Evolutionary conservation across 2,888 invertebrate species (phyloP).

Genomic region (Apodemia zela): DNA sequence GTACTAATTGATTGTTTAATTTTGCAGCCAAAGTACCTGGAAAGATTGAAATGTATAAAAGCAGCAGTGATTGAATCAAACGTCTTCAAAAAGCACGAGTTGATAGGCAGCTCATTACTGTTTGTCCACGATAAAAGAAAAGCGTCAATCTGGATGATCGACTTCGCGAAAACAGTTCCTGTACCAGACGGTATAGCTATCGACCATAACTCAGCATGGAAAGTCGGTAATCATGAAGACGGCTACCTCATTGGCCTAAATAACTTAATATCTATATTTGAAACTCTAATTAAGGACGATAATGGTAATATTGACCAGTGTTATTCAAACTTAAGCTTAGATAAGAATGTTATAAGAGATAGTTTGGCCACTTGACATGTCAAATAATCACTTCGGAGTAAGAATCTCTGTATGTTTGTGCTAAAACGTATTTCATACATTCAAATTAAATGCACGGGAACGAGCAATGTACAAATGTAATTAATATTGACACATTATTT

Average conservation of each 20-base stretch:
- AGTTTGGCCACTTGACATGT: conserved; percentile 65
- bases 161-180: conserved; percentile 96
- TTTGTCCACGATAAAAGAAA: conserved; percentile 95
- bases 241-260: conserved; percentile 96
- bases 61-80: conserved; percentile 90
- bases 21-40: conserved; percentile 88
- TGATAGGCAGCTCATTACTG: conserved; percentile 95
- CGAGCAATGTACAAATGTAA: conserved; percentile 22
- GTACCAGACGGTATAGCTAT: conserved; percentile 87
- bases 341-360: conserved; percentile 61
- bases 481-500: conserved; percentile 17
- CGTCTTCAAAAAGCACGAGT: conserved; percentile 95
- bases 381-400: conserved; percentile 30
- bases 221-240: conserved; percentile 97
- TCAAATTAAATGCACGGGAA: conserved; percentile 11
- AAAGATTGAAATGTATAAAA: conserved; percentile 91
- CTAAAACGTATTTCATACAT: conserved; percentile 22
- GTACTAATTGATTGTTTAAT: conserved; percentile 19
- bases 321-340: conserved; percentile 53
- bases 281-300: conserved; percentile 78
- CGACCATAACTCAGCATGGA: conserved; percentile 92
- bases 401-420: conserved; percentile 29
- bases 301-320: conserved; percentile 65
- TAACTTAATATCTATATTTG: conserved; percentile 92
- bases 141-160: conserved; percentile 97